These are phyloP conservation scores for Petrocephalus microphthalmus DNA, from an alignment of 2,113 vertebrate genomes.

Conservation along the genomic window DNA sequence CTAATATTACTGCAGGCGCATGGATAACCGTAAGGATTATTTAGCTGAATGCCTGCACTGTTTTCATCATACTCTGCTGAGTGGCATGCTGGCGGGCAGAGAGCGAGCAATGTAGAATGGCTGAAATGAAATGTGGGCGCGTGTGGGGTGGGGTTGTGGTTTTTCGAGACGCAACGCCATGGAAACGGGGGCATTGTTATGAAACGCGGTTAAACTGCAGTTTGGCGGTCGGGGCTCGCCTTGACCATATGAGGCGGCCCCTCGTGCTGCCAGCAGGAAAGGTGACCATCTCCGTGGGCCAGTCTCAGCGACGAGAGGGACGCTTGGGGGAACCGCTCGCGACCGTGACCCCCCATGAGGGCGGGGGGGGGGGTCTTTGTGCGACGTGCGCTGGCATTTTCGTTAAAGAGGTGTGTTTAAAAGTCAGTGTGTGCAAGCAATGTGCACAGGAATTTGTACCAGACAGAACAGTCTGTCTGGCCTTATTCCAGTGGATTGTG, in stretches of 20 bases:
- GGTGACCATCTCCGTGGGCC: neutral
- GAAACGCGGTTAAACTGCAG: neutral
- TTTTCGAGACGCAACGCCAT: neutral
- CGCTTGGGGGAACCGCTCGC: too few relatives aligned
- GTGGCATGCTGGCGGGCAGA: neutral
- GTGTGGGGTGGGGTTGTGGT: neutral
- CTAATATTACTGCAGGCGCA: neutral
- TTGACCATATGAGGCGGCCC: neutral
- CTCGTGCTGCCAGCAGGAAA: neutral
- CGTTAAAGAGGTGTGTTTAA: neutral
- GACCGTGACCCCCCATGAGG: too few relatives aligned
- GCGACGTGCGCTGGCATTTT: neutral
- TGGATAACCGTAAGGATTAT: neutral
- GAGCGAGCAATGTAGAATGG: too few relatives aligned
- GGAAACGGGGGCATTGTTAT: conserved; percentile 6
- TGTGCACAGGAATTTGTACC: neutral
- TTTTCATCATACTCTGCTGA: neutral
- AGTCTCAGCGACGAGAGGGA: neutral
- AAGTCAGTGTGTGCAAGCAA: neutral
- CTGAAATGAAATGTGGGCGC: neutral
- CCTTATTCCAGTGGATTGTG: neutral
- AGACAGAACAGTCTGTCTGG: neutral
- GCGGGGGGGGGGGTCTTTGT: neutral
- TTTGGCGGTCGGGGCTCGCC: neutral
- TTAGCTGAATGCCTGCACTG: neutral